Evolutionary conservation across 2,113 vertebrate species (phyloP).

Genomic region (Sander vitreus): DNA sequence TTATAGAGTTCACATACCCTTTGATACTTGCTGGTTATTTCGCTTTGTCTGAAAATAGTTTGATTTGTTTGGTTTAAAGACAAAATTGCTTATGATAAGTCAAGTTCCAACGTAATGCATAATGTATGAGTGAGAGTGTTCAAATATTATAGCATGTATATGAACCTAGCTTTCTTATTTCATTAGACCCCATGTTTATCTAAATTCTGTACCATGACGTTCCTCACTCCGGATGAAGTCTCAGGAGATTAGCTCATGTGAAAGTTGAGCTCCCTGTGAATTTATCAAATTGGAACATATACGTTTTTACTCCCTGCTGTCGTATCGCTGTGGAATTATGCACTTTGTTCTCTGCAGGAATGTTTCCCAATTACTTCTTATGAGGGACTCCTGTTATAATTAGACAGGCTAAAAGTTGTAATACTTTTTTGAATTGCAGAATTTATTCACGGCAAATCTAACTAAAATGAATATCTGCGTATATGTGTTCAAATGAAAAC

Average conservation of each 20-base stretch:
- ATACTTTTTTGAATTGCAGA: background rate
- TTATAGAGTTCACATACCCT: background rate
- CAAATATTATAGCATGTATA: constrained; percentile 41
- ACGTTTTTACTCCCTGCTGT: background rate
- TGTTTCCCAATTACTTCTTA: constrained; percentile 23
- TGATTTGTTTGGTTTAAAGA: constrained; percentile 29
- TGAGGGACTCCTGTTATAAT: constrained; percentile 23
- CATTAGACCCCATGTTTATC: constrained; percentile 51
- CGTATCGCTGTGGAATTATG: constrained; percentile 1
- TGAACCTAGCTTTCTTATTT: constrained; percentile 36
- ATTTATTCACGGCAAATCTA: background rate
- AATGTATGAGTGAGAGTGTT: constrained; percentile 45
- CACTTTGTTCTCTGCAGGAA: constrained; percentile 37
- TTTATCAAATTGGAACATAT: constrained; percentile 27
- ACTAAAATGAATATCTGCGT: background rate
- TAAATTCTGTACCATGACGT: constrained; percentile 24
- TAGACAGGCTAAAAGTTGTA: constrained; percentile 20
- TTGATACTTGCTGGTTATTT: background rate
- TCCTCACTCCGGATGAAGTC: constrained; percentile 32
- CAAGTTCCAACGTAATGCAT: constrained; percentile 33
- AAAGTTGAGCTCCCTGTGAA: constrained; percentile 17
- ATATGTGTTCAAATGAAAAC: background rate
- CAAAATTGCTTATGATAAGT: constrained; percentile 29
- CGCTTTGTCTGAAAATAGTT: background rate
- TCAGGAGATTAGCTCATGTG: constrained; percentile 47